Evolutionary conservation across 2,888 invertebrate genomes (phyloP), one percentile per base, ranked within the genome.

Genomic region (Molanna angustata): DNA sequence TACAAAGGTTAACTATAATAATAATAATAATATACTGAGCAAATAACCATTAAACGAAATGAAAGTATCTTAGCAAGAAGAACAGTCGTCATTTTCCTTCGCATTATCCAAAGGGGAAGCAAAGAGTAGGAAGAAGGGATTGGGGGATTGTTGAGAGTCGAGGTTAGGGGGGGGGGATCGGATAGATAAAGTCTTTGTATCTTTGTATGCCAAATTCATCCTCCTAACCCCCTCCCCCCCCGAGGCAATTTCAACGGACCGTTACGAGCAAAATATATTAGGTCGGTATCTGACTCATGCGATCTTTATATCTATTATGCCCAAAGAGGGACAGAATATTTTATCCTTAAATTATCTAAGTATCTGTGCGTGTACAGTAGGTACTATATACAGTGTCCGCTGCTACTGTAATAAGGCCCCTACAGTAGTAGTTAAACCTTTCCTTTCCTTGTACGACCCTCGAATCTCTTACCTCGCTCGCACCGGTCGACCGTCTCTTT

Each of bases 231-330:
- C n/a, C n/a, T n/a, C n/a, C n/a, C 20, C 27, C 41, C 41, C 35
- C 16, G 9, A 14, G 49, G 41, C 41, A 40, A 49, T 49, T 49
- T 49, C 49, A 40, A 19, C 49, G 40, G 22, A 49, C 49, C 49
- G 39, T 49, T 40, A 49, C 49, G 42, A 41, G 49, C 44, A 33
- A 49, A 55, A 58, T 55, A 56, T 50, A 58, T 56, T 55, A 52
- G 21, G 33, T 45, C 39, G 37, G 42, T 58, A 58, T 58, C 58
- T 53, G 48, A 56, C 46, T 48, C 47, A 31, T 32, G 41, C 58
- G 50, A 58, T 58, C 58, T 58, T 58, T 58, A 56, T 58, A 57
- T 57, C 57, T 57, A 57, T 57, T 57, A 57, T 52, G 52, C 49
- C 44, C 57, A 32, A 44, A 53, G 41, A 50, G 48, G 57, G 51